Evolutionary conservation across 2,797 vertebrate species (phyloP).

Genomic region (Mionectes olivaceus): DNA sequence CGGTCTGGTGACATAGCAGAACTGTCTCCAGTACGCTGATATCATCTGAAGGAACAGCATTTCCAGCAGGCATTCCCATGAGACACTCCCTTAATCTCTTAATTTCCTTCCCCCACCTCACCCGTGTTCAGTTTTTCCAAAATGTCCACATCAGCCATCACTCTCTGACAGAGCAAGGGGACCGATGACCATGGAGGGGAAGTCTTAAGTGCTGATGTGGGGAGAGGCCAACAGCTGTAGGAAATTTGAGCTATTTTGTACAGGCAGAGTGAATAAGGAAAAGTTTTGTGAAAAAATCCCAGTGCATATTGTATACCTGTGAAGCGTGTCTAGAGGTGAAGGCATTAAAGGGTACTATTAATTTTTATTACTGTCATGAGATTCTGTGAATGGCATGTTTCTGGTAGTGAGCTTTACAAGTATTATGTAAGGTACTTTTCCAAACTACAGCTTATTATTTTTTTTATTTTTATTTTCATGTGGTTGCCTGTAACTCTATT

Average conservation of each 20-base stretch:
- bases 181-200: neutral
- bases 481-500: neutral
- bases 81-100: neutral
- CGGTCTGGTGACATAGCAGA: rapidly evolving
- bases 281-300: neutral
- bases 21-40: neutral
- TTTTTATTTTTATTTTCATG: neutral
- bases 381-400: neutral
- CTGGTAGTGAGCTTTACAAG: neutral
- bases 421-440: constrained; percentile 11
- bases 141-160: neutral
- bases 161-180: neutral
- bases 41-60: neutral
- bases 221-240: neutral
- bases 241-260: neutral
- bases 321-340: neutral
- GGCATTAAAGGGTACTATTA: neutral
- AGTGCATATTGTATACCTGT: neutral
- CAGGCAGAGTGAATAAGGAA: neutral
- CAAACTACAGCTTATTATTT: neutral
- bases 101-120: neutral
- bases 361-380: neutral
- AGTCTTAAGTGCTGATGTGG: neutral
- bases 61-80: neutral
- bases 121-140: neutral